phyloP scores from a whole-genome alignment of 2,888 invertebrate genomes.

The Euzetes globulus region DNA sequence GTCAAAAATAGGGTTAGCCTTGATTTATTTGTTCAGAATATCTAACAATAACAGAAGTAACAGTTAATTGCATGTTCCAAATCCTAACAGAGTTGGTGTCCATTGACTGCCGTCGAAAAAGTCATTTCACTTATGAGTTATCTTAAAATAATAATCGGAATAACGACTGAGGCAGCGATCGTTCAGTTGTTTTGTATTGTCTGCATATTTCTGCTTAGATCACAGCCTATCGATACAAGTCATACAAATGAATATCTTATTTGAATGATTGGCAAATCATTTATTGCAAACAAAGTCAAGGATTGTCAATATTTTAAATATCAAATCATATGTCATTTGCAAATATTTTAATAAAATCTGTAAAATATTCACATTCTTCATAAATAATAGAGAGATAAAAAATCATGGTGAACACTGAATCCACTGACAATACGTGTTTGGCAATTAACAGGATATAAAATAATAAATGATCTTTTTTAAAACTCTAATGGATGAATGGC shows the following conservation, averaged over 20 bases:
- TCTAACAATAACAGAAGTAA: too few species aligned
- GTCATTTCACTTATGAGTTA: background rate
- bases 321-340: too few species aligned
- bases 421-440: background rate
- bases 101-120: background rate
- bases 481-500: background rate
- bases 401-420: too few species aligned
- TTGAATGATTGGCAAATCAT: too few species aligned
- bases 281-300: too few species aligned
- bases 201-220: slow-evolving; percentile 15
- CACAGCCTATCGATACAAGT: slow-evolving; percentile 4
- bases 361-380: too few species aligned
- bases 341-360: too few species aligned
- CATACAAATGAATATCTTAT: background rate
- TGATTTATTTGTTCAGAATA: background rate
- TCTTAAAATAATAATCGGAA: background rate
- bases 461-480: too few species aligned
- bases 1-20: background rate
- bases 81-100: background rate
- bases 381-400: too few species aligned
- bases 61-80: background rate
- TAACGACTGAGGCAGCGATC: background rate
- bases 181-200: slow-evolving; percentile 22
- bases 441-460: background rate
- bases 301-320: too few species aligned